Evolutionary conservation across 2,888 invertebrate genomes (phyloP).

Genomic region (Chloroclystis v-ata): DNA sequence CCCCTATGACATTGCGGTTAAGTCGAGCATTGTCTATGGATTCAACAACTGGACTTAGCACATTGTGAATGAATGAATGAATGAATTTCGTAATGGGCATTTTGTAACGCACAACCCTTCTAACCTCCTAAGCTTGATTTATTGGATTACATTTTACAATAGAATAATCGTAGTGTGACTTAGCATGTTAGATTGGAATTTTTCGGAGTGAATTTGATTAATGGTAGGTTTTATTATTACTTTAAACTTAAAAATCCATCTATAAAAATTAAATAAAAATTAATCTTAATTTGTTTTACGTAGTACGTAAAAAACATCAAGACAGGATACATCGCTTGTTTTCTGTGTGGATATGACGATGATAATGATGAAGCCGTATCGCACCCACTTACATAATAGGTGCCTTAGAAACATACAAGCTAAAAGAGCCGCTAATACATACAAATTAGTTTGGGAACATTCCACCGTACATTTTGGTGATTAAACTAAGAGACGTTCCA

Average conservation of each 20-base stretch:
- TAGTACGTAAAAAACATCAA: too few species aligned
- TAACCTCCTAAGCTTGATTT: conserved; percentile 17
- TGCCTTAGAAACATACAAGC: too few species aligned
- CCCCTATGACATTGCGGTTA: conserved; percentile 11
- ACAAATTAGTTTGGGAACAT: not conserved
- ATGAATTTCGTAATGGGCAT: conserved; percentile 27
- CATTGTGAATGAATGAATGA: conserved; percentile 25
- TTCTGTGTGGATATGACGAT: too few species aligned
- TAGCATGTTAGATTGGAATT: not conserved
- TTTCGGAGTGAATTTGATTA: not conserved
- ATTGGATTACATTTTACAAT: conserved; percentile 17
- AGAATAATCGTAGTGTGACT: conserved; percentile 1
- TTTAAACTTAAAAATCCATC: too few species aligned
- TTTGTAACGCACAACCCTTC: conserved; percentile 22
- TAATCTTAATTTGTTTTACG: too few species aligned
- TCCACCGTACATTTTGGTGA: conserved; percentile 15
- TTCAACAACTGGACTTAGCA: conserved; percentile 28
- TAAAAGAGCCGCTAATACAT: too few species aligned
- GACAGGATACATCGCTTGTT: too few species aligned
- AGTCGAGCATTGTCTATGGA: conserved; percentile 27
- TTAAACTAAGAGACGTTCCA: conserved; percentile 21
- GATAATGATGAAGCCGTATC: too few species aligned
- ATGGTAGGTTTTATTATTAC: too few species aligned
- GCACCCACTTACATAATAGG: too few species aligned
- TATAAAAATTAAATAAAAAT: too few species aligned